A percentile compares a stretch with the other conserved stretches of the same genome.
Evolutionary conservation across 2,113 vertebrate genomes (phyloP).

Genomic region (Chamaea fasciata): DNA sequence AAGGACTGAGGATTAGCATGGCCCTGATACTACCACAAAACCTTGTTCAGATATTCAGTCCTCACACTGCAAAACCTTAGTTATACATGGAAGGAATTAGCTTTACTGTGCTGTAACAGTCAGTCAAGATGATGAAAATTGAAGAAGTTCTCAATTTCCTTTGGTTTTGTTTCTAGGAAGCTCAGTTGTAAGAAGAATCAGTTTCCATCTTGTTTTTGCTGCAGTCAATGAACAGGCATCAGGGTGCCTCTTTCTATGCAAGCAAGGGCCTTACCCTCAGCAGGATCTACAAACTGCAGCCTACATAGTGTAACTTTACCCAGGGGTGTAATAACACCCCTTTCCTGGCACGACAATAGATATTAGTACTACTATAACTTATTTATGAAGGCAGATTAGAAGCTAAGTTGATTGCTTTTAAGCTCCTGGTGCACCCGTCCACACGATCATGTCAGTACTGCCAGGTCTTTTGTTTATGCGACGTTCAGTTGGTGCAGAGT

Average conservation of each 20-base stretch:
- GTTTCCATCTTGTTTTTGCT: background rate
- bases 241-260: background rate
- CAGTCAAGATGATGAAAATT: background rate
- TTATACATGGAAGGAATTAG: background rate
- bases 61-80: background rate
- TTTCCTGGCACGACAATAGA: conserved; percentile 1
- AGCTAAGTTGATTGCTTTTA: background rate
- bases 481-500: background rate
- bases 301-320: conserved; percentile 31
- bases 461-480: background rate
- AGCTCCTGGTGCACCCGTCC: background rate
- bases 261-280: background rate
- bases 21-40: background rate
- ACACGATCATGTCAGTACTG: background rate
- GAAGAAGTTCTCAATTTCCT: background rate
- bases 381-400: conserved; percentile 52
- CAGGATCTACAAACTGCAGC: background rate
- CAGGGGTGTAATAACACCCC: conserved; percentile 15
- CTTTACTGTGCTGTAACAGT: background rate
- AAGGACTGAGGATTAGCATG: background rate
- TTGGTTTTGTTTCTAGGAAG: background rate
- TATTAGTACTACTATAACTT: conserved; percentile 30
- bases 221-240: background rate
- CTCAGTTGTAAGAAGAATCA: background rate
- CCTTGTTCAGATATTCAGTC: background rate